Evolutionary conservation across 2,888 invertebrate genomes (phyloP).

Genomic region (Eupeodes latifasciatus): DNA sequence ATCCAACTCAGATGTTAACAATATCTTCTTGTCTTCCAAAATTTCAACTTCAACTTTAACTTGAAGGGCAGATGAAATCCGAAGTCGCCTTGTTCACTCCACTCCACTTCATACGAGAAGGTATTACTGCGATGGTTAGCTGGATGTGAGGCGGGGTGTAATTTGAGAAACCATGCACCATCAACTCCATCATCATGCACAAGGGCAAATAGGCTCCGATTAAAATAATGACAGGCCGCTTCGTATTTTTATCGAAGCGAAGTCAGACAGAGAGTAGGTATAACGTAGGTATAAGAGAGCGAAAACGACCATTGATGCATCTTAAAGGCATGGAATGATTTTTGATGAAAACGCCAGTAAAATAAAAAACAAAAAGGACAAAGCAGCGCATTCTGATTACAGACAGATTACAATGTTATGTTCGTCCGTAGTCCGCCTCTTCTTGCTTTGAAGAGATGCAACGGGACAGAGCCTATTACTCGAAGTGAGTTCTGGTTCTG

Average conservation of each 20-base stretch:
- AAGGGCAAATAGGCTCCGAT: slow-evolving; percentile 82
- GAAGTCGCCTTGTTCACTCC: slow-evolving; percentile 17
- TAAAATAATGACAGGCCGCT: slow-evolving; percentile 82
- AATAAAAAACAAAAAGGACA: slow-evolving; percentile 9
- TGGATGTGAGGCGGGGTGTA: slow-evolving; percentile 13
- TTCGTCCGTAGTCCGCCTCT: slow-evolving; percentile 11
- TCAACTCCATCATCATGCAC: slow-evolving; percentile 61
- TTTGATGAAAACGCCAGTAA: slow-evolving; percentile 50
- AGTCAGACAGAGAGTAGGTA: neutral
- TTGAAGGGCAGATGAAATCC: slow-evolving; percentile 63
- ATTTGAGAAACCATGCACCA: slow-evolving; percentile 60
- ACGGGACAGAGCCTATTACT: slow-evolving; percentile 58
- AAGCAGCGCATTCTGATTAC: slow-evolving; percentile 68
- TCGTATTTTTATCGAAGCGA: slow-evolving; percentile 41
- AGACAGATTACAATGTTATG: slow-evolving; percentile 67
- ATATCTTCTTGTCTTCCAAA: slow-evolving; percentile 40
- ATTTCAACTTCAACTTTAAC: slow-evolving; percentile 32
- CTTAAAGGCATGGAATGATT: slow-evolving; percentile 51
- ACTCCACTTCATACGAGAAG: too few species aligned
- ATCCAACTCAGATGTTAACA: slow-evolving; percentile 47
- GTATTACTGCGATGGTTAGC: too few species aligned
- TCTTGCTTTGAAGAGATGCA: neutral
- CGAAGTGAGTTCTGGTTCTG: slow-evolving; percentile 54
- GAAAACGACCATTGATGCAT: slow-evolving; percentile 57
- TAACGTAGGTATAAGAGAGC: slow-evolving; percentile 15